These are phyloP conservation scores for Pseudorasbora parva DNA, from an alignment of 2,113 vertebrate genomes.

Conservation along the genomic window DNA sequence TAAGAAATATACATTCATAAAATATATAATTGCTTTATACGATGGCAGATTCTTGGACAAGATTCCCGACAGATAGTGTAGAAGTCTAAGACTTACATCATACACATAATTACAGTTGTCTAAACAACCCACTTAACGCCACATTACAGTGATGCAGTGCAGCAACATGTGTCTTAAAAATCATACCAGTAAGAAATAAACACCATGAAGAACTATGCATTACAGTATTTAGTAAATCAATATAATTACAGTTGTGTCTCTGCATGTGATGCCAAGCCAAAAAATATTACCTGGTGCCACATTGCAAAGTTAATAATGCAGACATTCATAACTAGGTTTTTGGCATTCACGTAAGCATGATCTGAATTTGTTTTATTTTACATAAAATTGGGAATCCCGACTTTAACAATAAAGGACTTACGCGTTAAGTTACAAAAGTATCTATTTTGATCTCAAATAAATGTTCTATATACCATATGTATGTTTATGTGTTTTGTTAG, in stretches of 20 bases:
- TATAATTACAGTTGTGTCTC: constrained; percentile 4
- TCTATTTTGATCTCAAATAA: too few relatives aligned
- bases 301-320: constrained; percentile 9
- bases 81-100: constrained; percentile 19
- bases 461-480: too few relatives aligned
- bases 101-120: constrained; percentile 35
- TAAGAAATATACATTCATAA: neutral
- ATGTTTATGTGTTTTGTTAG: too few relatives aligned
- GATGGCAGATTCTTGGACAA: constrained; percentile 2
- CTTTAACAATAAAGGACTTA: neutral
- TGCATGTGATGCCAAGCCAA: neutral
- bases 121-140: constrained; percentile 23
- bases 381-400: neutral
- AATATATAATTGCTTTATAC: neutral
- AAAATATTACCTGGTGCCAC: neutral
- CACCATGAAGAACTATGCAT: constrained; percentile 23
- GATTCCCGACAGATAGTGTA: constrained; percentile 25
- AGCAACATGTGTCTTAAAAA: constrained; percentile 12
- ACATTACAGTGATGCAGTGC: neutral
- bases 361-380: too few relatives aligned
- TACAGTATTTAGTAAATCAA: constrained; percentile 15
- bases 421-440: too few relatives aligned
- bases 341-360: too few relatives aligned
- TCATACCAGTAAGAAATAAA: constrained; percentile 24
- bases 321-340: too few relatives aligned